A percentile compares a stretch with the other conserved stretches of the same genome.
These are phyloP conservation scores for Hofmannophila pseudospretella DNA, from an alignment of 2,888 invertebrate species.

Conservation along the genomic window DNA sequence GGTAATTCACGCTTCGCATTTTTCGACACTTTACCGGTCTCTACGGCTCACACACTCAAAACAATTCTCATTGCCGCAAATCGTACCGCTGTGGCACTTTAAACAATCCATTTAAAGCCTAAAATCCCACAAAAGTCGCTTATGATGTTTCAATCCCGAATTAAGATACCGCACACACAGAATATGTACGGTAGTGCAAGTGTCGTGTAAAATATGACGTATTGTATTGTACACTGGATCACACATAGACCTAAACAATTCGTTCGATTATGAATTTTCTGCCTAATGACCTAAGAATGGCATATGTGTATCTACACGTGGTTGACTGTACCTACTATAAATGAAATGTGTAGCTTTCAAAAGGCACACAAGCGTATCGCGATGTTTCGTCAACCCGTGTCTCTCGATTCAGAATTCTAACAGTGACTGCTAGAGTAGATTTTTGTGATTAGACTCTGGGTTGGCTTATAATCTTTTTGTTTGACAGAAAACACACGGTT, in stretches of 20 bases:
- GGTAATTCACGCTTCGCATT: slow-evolving; percentile 75
- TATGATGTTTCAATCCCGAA: slow-evolving; percentile 29
- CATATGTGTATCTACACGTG: too few species aligned
- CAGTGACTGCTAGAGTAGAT: fast-evolving
- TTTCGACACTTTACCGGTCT: slow-evolving; percentile 67
- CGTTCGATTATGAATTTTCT: too few species aligned
- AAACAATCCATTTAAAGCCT: slow-evolving; percentile 18
- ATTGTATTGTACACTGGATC: slow-evolving; percentile 68
- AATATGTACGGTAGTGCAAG: slow-evolving; percentile 56
- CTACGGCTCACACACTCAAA: slow-evolving; percentile 57
- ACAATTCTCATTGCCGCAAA: slow-evolving; percentile 57
- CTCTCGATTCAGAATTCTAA: slow-evolving; percentile 24
- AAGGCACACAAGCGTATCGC: slow-evolving; percentile 60
- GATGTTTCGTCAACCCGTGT: slow-evolving; percentile 33
- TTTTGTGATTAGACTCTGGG: slow-evolving; percentile 16
- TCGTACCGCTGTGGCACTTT: slow-evolving; percentile 26
- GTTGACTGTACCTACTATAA: too few species aligned
- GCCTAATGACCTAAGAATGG: too few species aligned
- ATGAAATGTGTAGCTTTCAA: slow-evolving; percentile 77
- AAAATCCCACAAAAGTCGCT: slow-evolving; percentile 19
- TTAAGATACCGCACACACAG: slow-evolving; percentile 48
- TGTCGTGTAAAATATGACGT: slow-evolving; percentile 72
- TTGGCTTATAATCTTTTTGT: slow-evolving; percentile 35
- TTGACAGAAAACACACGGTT: slow-evolving; percentile 39
- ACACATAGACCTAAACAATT: too few species aligned